Percentiles rank a stretch among this genome's conserved stretches.
These are phyloP conservation scores for Arion vulgaris DNA, from an alignment of 1,140 invertebrate genomes.

Conservation along the genomic window DNA sequence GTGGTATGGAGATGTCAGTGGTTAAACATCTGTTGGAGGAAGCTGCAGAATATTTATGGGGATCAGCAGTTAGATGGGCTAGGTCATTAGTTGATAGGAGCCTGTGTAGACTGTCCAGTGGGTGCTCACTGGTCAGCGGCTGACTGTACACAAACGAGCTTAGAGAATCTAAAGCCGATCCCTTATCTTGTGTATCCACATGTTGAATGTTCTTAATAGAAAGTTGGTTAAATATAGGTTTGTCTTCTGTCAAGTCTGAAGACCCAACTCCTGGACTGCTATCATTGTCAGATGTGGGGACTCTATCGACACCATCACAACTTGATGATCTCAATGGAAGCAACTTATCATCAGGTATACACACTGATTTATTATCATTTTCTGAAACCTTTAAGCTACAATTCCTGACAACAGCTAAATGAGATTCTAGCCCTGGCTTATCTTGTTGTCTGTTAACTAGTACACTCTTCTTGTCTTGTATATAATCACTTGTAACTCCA, in stretches of 20 bases:
- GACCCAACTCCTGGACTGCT: neutral
- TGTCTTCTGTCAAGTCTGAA: neutral
- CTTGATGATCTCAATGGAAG: neutral
- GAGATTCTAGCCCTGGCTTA: neutral
- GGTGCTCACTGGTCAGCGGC: conserved; percentile 74
- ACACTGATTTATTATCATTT: neutral
- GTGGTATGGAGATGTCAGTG: conserved; percentile 38
- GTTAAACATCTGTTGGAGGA: neutral
- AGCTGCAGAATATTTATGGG: neutral
- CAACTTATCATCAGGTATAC: neutral
- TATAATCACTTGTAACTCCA: neutral
- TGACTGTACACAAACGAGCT: conserved; percentile 69
- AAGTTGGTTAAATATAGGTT: neutral
- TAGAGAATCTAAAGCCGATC: conserved; percentile 65
- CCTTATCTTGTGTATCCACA: neutral
- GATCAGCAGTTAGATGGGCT: conserved; percentile 25
- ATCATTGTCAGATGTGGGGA: neutral
- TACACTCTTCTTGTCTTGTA: neutral
- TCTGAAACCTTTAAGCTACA: neutral
- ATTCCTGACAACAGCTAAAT: neutral
- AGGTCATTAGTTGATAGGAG: conserved; percentile 82
- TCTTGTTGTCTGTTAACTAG: neutral
- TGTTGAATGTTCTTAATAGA: neutral
- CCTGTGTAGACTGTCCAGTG: conserved; percentile 92
- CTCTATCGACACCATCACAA: neutral